Evolutionary conservation across 2,797 vertebrate species (phyloP).

Genomic region (Gallinago stenura): DNA sequence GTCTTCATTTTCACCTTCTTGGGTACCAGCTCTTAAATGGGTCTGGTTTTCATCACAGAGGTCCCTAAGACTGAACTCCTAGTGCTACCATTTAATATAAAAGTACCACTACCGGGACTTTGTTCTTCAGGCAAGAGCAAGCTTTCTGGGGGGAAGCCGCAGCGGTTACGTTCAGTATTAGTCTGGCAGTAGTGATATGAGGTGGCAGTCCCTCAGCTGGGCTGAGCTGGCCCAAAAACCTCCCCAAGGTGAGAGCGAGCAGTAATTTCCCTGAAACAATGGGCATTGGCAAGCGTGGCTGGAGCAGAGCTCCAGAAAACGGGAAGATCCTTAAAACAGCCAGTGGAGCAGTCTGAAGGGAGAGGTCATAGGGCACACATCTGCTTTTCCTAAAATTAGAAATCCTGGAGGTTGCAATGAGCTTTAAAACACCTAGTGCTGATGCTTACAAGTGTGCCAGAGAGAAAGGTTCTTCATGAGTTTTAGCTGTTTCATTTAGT

Average conservation of each 20-base stretch:
- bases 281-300: background rate
- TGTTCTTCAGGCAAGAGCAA: background rate
- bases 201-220: background rate
- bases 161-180: background rate
- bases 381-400: background rate
- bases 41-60: background rate
- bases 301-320: background rate
- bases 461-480: background rate
- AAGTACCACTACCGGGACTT: background rate
- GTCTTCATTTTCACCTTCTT: background rate
- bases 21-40: background rate
- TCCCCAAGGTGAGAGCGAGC: background rate
- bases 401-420: background rate
- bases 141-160: background rate
- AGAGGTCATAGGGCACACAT: rapidly evolving
- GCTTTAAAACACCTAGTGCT: background rate
- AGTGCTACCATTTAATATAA: background rate
- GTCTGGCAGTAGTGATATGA: background rate
- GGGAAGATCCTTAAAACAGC: background rate
- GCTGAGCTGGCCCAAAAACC: constrained; percentile 9
- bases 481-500: background rate
- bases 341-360: rapidly evolving
- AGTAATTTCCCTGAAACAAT: background rate
- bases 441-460: background rate
- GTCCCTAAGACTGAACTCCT: background rate